Percentiles rank a stretch among this genome's conserved stretches.
These are phyloP conservation scores for Stramonita haemastoma DNA, from an alignment of 2,888 invertebrate genomes.

Conservation along the genomic window DNA sequence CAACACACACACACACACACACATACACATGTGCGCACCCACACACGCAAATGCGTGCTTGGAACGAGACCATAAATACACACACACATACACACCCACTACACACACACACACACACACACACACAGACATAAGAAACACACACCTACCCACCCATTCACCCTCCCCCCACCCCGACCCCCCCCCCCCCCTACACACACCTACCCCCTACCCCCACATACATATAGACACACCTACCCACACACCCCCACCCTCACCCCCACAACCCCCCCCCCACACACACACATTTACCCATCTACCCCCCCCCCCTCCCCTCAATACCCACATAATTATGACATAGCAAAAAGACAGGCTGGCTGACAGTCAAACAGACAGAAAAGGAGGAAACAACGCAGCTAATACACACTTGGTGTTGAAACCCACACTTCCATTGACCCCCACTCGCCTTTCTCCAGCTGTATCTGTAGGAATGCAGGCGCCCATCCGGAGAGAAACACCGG, in stretches of 20 bases:
- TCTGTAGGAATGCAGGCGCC: conserved; percentile 50
- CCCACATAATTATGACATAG: no score
- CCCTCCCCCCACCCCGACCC: background rate
- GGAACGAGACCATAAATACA: background rate
- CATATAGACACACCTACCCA: background rate
- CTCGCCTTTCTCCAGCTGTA: conserved; percentile 59
- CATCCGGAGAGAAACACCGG: conserved; percentile 64
- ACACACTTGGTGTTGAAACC: background rate
- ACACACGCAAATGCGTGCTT: background rate
- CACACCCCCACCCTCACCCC: background rate
- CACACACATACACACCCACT: background rate
- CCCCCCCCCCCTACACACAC: background rate
- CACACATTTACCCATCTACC: background rate
- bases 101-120: background rate
- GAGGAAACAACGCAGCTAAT: background rate
- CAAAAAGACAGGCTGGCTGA: background rate
- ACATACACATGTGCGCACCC: background rate
- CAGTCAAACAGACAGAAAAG: background rate
- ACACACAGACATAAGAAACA: background rate
- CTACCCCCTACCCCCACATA: background rate
- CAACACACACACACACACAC: background rate
- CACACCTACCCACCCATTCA: background rate
- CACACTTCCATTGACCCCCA: background rate
- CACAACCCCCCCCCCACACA: background rate
- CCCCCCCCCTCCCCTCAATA: no score